These are phyloP conservation scores for Melanotus villosus DNA, from an alignment of 2,888 invertebrate species.

Conservation along the genomic window DNA sequence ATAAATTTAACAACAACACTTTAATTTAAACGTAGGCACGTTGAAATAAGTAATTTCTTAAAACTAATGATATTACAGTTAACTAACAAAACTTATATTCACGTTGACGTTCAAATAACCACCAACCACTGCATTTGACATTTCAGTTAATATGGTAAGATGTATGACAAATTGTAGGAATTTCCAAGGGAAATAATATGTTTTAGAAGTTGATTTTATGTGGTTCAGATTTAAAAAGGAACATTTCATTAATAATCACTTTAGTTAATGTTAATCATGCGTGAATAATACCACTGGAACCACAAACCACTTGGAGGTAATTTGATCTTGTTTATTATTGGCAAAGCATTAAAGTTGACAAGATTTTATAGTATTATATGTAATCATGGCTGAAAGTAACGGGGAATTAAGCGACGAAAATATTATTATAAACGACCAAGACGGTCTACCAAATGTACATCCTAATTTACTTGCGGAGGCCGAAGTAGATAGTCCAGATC, in stretches of 20 bases:
- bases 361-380: not conserved
- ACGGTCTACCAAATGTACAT: constrained; percentile 88
- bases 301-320: not conserved
- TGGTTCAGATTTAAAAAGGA: not conserved
- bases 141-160: constrained; percentile 4
- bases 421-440: constrained; percentile 88
- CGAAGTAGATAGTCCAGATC: constrained; percentile 76
- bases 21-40: too few relatives aligned
- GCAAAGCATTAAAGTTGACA: not conserved
- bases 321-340: constrained; percentile 1
- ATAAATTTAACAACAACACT: too few relatives aligned
- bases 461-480: constrained; percentile 82
- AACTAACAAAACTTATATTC: too few relatives aligned
- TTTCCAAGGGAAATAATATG: not conserved
- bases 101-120: too few relatives aligned
- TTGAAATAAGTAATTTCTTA: too few relatives aligned
- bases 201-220: not conserved
- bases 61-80: too few relatives aligned
- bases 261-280: not conserved
- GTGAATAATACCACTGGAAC: not conserved
- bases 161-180: not conserved
- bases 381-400: constrained; percentile 60
- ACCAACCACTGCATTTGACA: too few relatives aligned
- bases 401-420: constrained; percentile 73
- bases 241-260: not conserved